Evolutionary conservation across 1,140 invertebrate genomes (phyloP), one percentile per base, ranked within the genome.

Genomic region (Brachionus calyciflorus): DNA sequence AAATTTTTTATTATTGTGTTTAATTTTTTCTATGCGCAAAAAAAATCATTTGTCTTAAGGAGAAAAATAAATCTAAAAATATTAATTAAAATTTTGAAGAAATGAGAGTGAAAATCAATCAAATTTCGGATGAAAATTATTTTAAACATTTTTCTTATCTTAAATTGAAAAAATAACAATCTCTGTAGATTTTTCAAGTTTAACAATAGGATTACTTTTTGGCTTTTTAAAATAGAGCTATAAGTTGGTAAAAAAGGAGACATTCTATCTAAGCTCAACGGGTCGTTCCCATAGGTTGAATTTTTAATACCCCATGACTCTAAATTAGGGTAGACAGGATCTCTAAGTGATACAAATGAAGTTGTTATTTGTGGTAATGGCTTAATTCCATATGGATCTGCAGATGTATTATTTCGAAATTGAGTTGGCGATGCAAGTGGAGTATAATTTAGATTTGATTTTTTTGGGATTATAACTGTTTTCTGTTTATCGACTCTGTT

Each of bases 281-380:
- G 21, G 48, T 73, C 46, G 12, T n/a, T 55, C 19, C 5, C 26
- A 19, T 51, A 49, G 1, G 46, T 51, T 12, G 2, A 21, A 41
- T 73, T 73, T 51, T 33, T 48, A 24, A 73, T 41, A 12, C 69
- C 69, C 69, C 69, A 73, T 28, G 69, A 73, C 6, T 73, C 69
- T 12, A 73, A 40, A 51, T 73, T 51, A 3, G 69, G 69, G 1
- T n/a, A 7, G 12, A 12, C 28, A 1, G 9, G 7, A 30, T 73
- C 69, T 14, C 69, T 17, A 73, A 17, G 19, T 14, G 69, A 73
- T 24, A 73, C 21, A 73, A 28, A 73, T 24, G 69, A 46, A 9
- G 69, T 40, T 5, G 28, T 73, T 33, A 73, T 73, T 7, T 73
- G 7, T 33, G 69, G 69, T 33, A 73, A 14, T 21, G 69, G 69